Evolutionary conservation across 2,888 invertebrate species (phyloP), one percentile per base, ranked within the genome.

Genomic region (Choristoneura rosaceana): DNA sequence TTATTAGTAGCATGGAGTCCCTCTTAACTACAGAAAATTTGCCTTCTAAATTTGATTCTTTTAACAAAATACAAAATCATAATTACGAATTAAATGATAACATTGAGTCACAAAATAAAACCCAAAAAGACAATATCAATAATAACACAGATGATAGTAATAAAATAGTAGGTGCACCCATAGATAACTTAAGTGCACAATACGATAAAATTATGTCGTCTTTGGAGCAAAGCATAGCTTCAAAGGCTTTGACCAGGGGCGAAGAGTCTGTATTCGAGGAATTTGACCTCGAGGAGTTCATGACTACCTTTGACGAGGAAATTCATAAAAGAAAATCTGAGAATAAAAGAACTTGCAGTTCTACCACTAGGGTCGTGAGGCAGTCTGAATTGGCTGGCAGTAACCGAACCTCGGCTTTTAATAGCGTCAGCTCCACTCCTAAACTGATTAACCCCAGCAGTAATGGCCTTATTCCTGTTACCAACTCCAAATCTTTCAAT

Each of bases 271-370:
- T 95, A 41, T 95, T 95, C 78, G 95, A 95, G 84, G 95, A 96
- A 83, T 95, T 96, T 77, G 94, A 94, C 84, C 88, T 94, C 76
- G 96, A 96, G 82, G 96, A 96, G 86, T 95, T 96, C 81, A 95
- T 96, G 89, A 95, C 95, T 78, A 95, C 96, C 76, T 96, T 96
- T 83, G 96, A 96, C 78, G 96, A 96, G 79, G 95, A 96, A 82
- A 92, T 93, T 71, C 82, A 87, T 77, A 94, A 91, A 82, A 91
- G 91, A 79, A 91, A 88, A 82, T 76, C 83, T 71, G 91, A 91
- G 82, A 90, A 85, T 75, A 89, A 91, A 84, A 89, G 95, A 79
- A 90, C 91, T 67, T 91, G 92, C 82, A 94, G 94, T 80, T 93
- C 94, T 4, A 94, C 93, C 34, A 94, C 94, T 80, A 90, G 94